Base-by-base conservation (phyloP, 2,113 vertebrate species). In the Erythrolamprus reginae region DNA sequence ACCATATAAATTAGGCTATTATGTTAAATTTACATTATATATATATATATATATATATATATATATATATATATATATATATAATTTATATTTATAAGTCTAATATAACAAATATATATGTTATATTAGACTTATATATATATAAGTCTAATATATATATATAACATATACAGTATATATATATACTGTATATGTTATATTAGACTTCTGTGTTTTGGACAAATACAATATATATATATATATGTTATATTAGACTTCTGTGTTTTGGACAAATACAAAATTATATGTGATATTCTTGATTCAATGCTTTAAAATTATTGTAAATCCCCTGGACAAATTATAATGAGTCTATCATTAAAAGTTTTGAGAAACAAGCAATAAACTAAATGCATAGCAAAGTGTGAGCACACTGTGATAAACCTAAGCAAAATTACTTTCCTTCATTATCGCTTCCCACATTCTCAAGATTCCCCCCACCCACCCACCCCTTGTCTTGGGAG, bases 401-500 rank as follows among this genome's bases (percentile, higher is more conserved):
- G 23, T 82, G 52, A 50, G 52, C 28, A 48, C 12, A 52, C 50
- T 6, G 33, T 61, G 50, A 84, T 45, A 84, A 88, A 88, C 70
- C 52, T 58, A 92, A 82, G 53, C 3, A 92, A 86, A 47, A 3
- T 10, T 19, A 33, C 61, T 87, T 86, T 70, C 48, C 48, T 61
- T 90, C 90, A 91, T 91, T 88, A 51, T 88, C 77, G 58, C 15
- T 84, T 91, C 55, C 89, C 85, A 48, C 28, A 45, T 58, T 47
- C 92, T 77, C 33, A 77, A 77, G 70, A 33, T 77, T 86, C 70
- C 87, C 77, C 88, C 48, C 5, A 2, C 50, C 55, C 38, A 10
- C 5, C 33, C 42, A 26, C 45, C 45, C 90, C 91, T 92, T 42
- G 92, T 85, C 88, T 84, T 89, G 83, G 45, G 88, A 91, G 65